A percentile compares a stretch with the other conserved stretches of the same genome.
Conservation (phyloP, 2,113 vertebrate genomes). For the human (Homo sapiens) region DNA sequence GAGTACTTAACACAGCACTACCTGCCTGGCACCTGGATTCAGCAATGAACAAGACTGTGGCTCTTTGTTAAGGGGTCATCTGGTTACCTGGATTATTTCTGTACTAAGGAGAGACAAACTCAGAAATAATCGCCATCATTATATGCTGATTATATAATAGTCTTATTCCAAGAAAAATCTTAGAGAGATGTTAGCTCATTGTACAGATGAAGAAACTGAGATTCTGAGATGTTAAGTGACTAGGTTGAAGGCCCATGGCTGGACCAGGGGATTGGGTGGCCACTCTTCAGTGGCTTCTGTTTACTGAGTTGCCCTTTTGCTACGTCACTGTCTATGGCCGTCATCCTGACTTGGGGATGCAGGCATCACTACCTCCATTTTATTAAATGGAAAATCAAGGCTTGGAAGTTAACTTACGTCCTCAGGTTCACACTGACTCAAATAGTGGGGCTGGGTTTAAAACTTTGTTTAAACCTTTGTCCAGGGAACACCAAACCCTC, state of each 20-base stretch:
- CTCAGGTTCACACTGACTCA: neutral
- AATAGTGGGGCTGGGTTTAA: neutral
- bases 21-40: neutral
- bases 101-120: neutral
- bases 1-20: neutral
- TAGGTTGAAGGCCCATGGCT: neutral
- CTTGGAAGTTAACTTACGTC: neutral
- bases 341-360: neutral
- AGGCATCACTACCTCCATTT: neutral
- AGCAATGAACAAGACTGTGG: neutral
- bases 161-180: neutral
- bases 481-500: too few species aligned
- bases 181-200: neutral
- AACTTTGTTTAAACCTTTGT: too few species aligned
- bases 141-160: neutral
- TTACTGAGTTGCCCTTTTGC: neutral
- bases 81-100: neutral
- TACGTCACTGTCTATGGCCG: neutral
- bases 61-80: neutral
- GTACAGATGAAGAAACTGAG: neutral
- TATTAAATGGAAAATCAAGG: neutral
- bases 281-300: neutral
- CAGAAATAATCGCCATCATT: neutral
- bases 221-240: neutral
- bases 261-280: neutral